Base-by-base conservation (phyloP, 2,113 vertebrate species). In the Oplegnathus fasciatus region DNA sequence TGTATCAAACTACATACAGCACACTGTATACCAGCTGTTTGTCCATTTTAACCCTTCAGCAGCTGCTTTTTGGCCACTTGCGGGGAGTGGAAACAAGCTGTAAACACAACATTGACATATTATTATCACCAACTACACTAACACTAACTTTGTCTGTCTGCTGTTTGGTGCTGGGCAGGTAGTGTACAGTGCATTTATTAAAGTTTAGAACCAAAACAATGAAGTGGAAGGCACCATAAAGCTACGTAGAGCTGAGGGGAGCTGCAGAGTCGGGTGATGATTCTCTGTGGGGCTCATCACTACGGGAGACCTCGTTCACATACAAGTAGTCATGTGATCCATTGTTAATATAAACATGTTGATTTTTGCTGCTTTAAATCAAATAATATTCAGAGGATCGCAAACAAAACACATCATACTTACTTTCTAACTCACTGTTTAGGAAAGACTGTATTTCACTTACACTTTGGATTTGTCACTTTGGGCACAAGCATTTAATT, bases 271-370 rank as follows among this genome's bases (percentile, higher is more conserved):
- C 11, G 6, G 54, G 30, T 52, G 20, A 70, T 57, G 0, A 62
- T 62, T 32, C 48, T 66, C 60, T 67, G 28, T 64, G n/a, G 65
- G 54, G 42, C n/a, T 86, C 28, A 75, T 52, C 28, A 65, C 58
- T 37, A 15, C 0, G 26, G 44, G 24, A 13, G 1, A 9, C 48
- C 50, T 30, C 15, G 24, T 50, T 60, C 42, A 50, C 24, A 20
- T 6, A 64, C 30, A 61, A 44, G 24, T 9, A 6, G 5, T 30
- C 0, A 65, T 57, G 44, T 55, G 57, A 74, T 58, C 13, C 24
- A 52, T 11, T 55, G 42, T 37, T 28, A 37, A 50, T 24, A 32
- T 20, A 30, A 84, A 50, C 44, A 37, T 60, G 50, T n/a, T 24
- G 0, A 73, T 24, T 54, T 15, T 46, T 48, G 30, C 4, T 5